A percentile compares a stretch with the other conserved stretches of the same genome.
These are phyloP conservation scores for Verasper variegatus DNA, from an alignment of 2,113 vertebrate genomes.

Conservation along the genomic window DNA sequence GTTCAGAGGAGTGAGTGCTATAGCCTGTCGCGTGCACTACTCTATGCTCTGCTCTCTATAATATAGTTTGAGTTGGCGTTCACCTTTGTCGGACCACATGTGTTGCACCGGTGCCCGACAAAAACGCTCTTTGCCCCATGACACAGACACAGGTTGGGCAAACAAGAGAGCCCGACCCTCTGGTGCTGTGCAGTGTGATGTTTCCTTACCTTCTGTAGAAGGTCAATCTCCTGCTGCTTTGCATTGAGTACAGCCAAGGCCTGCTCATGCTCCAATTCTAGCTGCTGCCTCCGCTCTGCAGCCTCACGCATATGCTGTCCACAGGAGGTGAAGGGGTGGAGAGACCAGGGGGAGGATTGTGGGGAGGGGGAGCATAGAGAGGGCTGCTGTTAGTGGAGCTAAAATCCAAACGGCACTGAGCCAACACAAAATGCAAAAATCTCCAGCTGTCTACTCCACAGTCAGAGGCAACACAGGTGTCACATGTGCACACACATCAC, in stretches of 20 bases:
- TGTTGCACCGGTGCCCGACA: slow-evolving; percentile 9
- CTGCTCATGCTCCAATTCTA: slow-evolving; percentile 99
- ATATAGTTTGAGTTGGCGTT: slow-evolving; percentile 39
- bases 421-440: slow-evolving; percentile 59
- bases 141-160: slow-evolving; percentile 13
- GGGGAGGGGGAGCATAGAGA: slow-evolving; percentile 60
- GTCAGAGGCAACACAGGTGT: slow-evolving; percentile 44
- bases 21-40: not conserved
- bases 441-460: slow-evolving; percentile 61
- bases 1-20: slow-evolving; percentile 2
- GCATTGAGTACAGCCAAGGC: slow-evolving; percentile 96
- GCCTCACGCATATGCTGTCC: slow-evolving; percentile 98
- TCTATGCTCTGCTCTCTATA: not conserved
- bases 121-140: slow-evolving; percentile 54
- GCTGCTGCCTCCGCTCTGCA: slow-evolving; percentile 97
- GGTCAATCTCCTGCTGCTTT: slow-evolving; percentile 98
- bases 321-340: slow-evolving; percentile 61
- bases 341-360: slow-evolving; percentile 34
- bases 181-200: slow-evolving; percentile 25
- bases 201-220: slow-evolving; percentile 94
- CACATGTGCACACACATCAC: slow-evolving; percentile 56
- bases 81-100: slow-evolving; percentile 29
- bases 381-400: slow-evolving; percentile 72
- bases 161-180: slow-evolving; percentile 27
- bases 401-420: slow-evolving; percentile 44